A percentile compares a stretch with the other conserved stretches of the same genome.
Conservation (phyloP, 2,113 vertebrate species). For the Camelus bactrianus region DNA sequence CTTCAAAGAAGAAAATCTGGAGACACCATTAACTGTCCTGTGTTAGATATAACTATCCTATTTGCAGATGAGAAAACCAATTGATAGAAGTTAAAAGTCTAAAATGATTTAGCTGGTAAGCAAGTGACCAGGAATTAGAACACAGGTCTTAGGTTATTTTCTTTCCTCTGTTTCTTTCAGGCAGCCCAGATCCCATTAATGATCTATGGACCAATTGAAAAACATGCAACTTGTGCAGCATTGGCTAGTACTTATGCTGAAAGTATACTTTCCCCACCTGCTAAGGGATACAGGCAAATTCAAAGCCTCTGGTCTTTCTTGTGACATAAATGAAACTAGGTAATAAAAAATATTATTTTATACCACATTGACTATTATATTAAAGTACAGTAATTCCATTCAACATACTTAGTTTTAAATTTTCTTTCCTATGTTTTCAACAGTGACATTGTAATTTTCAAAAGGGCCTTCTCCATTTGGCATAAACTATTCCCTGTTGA, state of each 20-base stretch:
- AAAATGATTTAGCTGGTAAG: slow-evolving; percentile 18
- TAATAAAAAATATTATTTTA: slow-evolving; percentile 3
- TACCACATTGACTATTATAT: background rate
- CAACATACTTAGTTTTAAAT: background rate
- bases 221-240: background rate
- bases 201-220: background rate
- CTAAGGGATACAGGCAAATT: background rate
- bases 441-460: slow-evolving; percentile 32
- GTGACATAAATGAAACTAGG: background rate
- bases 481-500: slow-evolving; percentile 9
- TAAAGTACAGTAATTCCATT: slow-evolving; percentile 28
- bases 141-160: slow-evolving; percentile 7
- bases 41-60: background rate
- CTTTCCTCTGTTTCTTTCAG: slow-evolving; percentile 24
- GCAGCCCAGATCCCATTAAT: background rate
- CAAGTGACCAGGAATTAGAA: background rate
- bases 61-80: background rate
- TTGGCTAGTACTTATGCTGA: background rate
- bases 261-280: background rate
- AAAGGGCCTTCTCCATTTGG: background rate
- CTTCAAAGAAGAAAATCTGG: background rate
- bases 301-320: background rate
- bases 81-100: background rate
- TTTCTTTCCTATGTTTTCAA: slow-evolving; percentile 29
- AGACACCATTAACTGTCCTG: background rate